Base-by-base conservation (phyloP, 1,140 invertebrate species). In the Hermatobates lingyangjiaoensis region DNA sequence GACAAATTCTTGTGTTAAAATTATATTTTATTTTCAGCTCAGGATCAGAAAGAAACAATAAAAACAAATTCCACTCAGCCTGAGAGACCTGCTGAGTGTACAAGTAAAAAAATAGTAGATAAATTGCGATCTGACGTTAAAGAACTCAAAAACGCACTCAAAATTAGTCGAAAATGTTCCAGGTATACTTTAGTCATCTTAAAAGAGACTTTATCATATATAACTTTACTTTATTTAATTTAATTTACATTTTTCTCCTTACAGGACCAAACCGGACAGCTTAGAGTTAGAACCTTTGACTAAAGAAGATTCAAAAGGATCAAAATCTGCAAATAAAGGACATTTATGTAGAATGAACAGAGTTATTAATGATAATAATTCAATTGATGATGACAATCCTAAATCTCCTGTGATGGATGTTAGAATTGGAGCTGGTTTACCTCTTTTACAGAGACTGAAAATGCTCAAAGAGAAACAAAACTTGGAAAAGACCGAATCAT, bases 381-480 rank as follows among this genome's bases (percentile, higher is more conserved):
- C 74, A 15, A 53, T 58, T 54, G 58, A 72, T 62, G 69, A 72
- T 56, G 63, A 72, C 21, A 51, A 50, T 10, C 62, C 72, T 62
- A 58, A 72, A 58, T 54, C 55, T 63, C 67, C 75, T 65, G n/a
- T n/a, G n/a, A n/a, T n/a, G n/a, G n/a, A n/a, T n/a, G 54, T 66
- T 60, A 64, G 78, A 64, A 71, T 71, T 63, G 63, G 71, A 50
- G 58, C 58, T 2, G 86, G 86, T 0, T 65, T 90, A n/a, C 86
- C 86, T 0, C 64, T 91, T 3, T 66, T 91, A 1, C 56, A 60
- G n/a, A 55, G 60, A 46, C 64, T 90, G 5, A 79, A 83, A 58
- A 64, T 89, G 7, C 68, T 90, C 0, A 87, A 87, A 60, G 85
- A 88, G 60, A 87, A 87, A 63, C 83, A 88, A 64, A 83, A 86